Evolutionary conservation across 2,888 invertebrate genomes (phyloP), one percentile per base, ranked within the genome.

Genomic region (Halictus quadricinctus): DNA sequence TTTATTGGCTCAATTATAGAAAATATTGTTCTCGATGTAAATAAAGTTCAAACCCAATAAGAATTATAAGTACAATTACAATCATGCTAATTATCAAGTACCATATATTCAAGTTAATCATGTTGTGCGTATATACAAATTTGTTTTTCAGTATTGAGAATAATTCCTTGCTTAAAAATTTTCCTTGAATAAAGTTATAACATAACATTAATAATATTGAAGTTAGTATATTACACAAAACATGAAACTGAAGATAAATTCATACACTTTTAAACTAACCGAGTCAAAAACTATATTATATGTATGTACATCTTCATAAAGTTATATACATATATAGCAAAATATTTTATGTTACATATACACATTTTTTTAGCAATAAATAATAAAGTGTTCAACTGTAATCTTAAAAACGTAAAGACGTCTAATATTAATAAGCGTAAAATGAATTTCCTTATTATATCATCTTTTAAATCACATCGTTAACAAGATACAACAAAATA

Each of bases 1-100:
- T 74, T 80, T 76, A 85, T n/a, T 29, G 29, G n/a, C 66, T 69
- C 21, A 69, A 54, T 41, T 74, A 80, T 72, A 91, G 88, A 86
- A 93, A 93, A 86, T 94, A 93, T 48, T 81, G 88, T 43, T 94
- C 93, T 29, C 89, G 90, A 83, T 93, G 93, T 81, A 92, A 83
- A 86, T 93, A 93, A 74, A 93, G 80, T 90, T 94, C 94, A 69
- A 91, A 87, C 76, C 81, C 91, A 50, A 93, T 81, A 25, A 93
- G 89, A 78, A 90, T 64, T 29, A 90, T n/a, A 18, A 91, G 72
- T 72, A 90, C 79, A 46, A 87, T 79, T 43, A 91, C 70, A 60
- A 85, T 69, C 60, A 85, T 75, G 25, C 75, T 78, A 18, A 88
- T 69, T 83, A 79, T 72, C 36, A 79, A 50, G 15, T 80, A 88